These are phyloP conservation scores for Tortricodes alternella DNA, from an alignment of 2,888 invertebrate genomes.

Conservation along the genomic window DNA sequence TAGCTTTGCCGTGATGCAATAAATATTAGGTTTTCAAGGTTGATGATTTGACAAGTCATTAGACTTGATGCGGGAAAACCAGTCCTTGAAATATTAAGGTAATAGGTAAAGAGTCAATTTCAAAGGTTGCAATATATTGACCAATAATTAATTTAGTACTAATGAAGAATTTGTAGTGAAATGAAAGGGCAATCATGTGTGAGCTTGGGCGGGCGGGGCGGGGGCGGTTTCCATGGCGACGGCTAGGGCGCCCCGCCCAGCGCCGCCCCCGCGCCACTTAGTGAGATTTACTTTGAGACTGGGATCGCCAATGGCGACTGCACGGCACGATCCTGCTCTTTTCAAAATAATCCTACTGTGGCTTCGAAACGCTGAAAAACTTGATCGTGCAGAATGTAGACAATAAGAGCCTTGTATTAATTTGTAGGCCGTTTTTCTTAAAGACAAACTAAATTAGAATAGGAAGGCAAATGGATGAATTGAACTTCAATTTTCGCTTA, in stretches of 20 bases:
- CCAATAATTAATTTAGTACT: constrained; percentile 17
- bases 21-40: neutral
- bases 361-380: constrained; percentile 7
- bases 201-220: constrained; percentile 40
- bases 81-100: neutral
- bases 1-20: neutral
- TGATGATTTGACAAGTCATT: neutral
- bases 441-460: too few species aligned
- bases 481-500: too few species aligned
- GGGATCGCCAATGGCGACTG: constrained; percentile 57
- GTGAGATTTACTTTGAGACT: constrained; percentile 58
- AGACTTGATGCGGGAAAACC: neutral
- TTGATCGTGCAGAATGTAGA: constrained; percentile 14
- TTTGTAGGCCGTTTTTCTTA: too few species aligned
- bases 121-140: constrained; percentile 1
- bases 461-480: too few species aligned
- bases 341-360: constrained; percentile 31
- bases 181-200: constrained; percentile 29
- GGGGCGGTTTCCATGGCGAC: constrained; percentile 70
- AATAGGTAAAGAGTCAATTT: neutral
- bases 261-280: constrained; percentile 54
- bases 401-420: neutral
- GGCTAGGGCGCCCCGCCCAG: constrained; percentile 71
- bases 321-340: constrained; percentile 39
- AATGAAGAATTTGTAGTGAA: constrained; percentile 26